A percentile compares a stretch with the other conserved stretches of the same genome.
phyloP scores from a whole-genome alignment of 2,888 invertebrate species.

The Petrolisthes manimaculis region DNA sequence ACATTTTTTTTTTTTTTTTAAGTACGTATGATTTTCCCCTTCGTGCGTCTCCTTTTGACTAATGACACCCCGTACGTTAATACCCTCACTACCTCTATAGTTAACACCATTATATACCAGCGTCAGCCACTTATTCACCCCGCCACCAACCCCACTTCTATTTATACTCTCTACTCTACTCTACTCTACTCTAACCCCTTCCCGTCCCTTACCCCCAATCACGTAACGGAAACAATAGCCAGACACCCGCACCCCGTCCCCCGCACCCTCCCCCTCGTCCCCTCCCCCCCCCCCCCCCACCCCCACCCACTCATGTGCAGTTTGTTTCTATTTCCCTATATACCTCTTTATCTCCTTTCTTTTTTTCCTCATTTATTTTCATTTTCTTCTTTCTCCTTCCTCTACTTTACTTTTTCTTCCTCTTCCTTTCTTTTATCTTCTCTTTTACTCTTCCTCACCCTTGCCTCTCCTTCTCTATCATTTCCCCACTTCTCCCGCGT shows the following conservation, averaged over 20 bases:
- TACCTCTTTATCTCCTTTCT: not conserved
- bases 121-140: too few species aligned
- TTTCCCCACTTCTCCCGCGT: too few species aligned
- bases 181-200: too few species aligned
- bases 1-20: not conserved
- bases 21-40: not conserved
- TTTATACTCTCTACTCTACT: too few species aligned
- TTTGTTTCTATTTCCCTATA: too few species aligned
- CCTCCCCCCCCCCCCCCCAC: too few species aligned
- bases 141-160: too few species aligned
- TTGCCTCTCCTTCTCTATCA: not conserved
- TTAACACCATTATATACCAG: not conserved
- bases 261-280: not conserved
- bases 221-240: slow-evolving; percentile 11
- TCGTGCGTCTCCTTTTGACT: not conserved
- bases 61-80: not conserved
- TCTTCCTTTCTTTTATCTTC: not conserved
- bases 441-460: not conserved
- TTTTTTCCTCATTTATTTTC: not conserved
- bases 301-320: too few species aligned
- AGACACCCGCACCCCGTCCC: not conserved
- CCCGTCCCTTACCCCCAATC: not conserved
- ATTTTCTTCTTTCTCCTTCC: too few species aligned
- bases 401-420: too few species aligned
- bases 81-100: not conserved